These are phyloP conservation scores for Tiliacea citrago DNA, from an alignment of 2,888 invertebrate species.

Conservation along the genomic window DNA sequence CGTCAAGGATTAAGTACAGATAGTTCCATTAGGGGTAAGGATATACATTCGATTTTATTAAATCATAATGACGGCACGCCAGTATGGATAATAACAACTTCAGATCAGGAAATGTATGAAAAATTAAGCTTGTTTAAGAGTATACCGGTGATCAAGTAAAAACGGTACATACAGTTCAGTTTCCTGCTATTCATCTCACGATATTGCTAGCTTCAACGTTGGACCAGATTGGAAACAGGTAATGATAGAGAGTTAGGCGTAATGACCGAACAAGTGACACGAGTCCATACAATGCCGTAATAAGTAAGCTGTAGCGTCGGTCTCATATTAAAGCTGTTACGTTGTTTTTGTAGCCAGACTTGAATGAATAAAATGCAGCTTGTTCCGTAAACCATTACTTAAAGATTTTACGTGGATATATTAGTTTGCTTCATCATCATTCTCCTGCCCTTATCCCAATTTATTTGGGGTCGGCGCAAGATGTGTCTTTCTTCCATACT, in stretches of 20 bases:
- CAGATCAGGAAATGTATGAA: not conserved
- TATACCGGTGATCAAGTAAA: conserved; percentile 20
- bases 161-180: conserved; percentile 28
- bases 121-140: conserved; percentile 4
- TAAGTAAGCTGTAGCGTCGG: conserved; percentile 9
- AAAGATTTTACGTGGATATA: not conserved
- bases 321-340: not conserved
- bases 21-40: not conserved
- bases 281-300: conserved; percentile 34
- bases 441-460: too few species aligned
- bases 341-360: not conserved
- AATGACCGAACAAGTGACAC: conserved; percentile 45
- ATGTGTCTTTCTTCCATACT: too few species aligned
- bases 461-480: too few species aligned
- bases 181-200: conserved; percentile 37
- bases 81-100: not conserved
- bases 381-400: too few species aligned
- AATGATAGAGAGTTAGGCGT: conserved; percentile 52
- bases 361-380: not conserved
- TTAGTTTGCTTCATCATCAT: too few species aligned
- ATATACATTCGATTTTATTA: not conserved
- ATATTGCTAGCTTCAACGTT: conserved; percentile 31
- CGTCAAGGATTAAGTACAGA: conserved; percentile 19
- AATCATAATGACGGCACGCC: not conserved
- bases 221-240: conserved; percentile 49